Evolutionary conservation across 1,140 invertebrate genomes (phyloP), one percentile per base, ranked within the genome.

Genomic region (Microvelia longipes): DNA sequence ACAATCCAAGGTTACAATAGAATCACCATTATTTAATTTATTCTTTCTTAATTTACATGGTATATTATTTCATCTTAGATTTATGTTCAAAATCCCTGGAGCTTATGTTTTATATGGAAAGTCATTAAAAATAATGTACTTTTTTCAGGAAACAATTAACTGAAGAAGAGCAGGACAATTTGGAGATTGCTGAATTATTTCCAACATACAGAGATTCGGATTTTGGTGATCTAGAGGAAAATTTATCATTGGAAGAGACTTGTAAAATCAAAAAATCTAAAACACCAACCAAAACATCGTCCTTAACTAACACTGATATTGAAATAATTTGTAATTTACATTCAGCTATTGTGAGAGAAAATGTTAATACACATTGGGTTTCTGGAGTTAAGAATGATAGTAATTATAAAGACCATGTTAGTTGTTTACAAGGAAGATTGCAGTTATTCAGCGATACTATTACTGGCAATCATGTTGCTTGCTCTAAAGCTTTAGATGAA

Each of bases 171-270:
- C 83, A 86, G 70, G 84, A 87, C 0, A 80, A 85, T 62, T 76
- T 83, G 28, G 90, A 94, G 75, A 85, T 96, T 13, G 79, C 81
- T 68, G 78, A 85, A 75, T 81, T 89, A 71, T 97, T 96, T 75
- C 93, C 93, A 0, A 86, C 85, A 0, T 88, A 86, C 76, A 81
- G 85, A 1, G 84, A 90, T 60, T 75, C 80, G 61, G 89, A 90
- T 77, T 91, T 88, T 77, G 78, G 79, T 0, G 87, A 90, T 72
- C 83, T 85, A 19, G 78, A 82, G 24, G 72, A 64, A 25, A 64
- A 64, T 24, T 13, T 24, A 13, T 2, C 2, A 13, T 71, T 82
- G 60, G 77, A 83, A 65, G 74, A 79, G 66, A 77, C 35, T 19
- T 50, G 35, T 50, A 50, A 50, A 50, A 50, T 11, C 5, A 5